Conservation (phyloP, 2,797 vertebrate species). For the Chaunax sp. region DNA sequence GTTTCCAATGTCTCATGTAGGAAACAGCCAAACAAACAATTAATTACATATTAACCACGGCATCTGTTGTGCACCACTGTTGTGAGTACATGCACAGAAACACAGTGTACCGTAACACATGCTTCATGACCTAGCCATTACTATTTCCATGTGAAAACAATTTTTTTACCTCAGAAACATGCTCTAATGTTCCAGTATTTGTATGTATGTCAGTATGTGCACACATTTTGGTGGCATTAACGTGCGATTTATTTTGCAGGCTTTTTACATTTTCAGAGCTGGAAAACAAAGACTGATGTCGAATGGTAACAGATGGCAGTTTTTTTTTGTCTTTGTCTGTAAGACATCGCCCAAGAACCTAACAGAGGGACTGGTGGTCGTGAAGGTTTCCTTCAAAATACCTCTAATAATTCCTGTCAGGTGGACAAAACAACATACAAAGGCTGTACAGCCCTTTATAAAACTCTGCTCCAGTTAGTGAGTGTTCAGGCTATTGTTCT, state of each 20-base stretch:
- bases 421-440: constrained; percentile 57
- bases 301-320: background rate
- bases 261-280: constrained; percentile 15
- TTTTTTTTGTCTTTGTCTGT: constrained; percentile 15
- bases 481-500: constrained; percentile 38
- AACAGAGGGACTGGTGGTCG: constrained; percentile 16
- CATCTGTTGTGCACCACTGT: constrained; percentile 23
- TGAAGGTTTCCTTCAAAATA: constrained; percentile 36
- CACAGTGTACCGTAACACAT: constrained; percentile 16
- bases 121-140: constrained; percentile 25
- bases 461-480: constrained; percentile 54
- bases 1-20: constrained; percentile 38
- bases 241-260: constrained; percentile 18
- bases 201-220: constrained; percentile 18
- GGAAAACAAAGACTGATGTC: background rate
- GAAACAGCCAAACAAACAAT: constrained; percentile 24
- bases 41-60: constrained; percentile 24
- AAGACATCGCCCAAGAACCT: constrained; percentile 38
- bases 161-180: constrained; percentile 28
- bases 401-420: constrained; percentile 29
- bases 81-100: constrained; percentile 16
- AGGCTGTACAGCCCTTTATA: constrained; percentile 51
- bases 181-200: constrained; percentile 28
- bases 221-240: constrained; percentile 24
- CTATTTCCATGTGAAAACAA: constrained; percentile 42